Percentiles rank a stretch among this genome's conserved stretches.
Conservation (phyloP, 2,113 vertebrate species). For the Gnathonemus echidnorhynchus region DNA sequence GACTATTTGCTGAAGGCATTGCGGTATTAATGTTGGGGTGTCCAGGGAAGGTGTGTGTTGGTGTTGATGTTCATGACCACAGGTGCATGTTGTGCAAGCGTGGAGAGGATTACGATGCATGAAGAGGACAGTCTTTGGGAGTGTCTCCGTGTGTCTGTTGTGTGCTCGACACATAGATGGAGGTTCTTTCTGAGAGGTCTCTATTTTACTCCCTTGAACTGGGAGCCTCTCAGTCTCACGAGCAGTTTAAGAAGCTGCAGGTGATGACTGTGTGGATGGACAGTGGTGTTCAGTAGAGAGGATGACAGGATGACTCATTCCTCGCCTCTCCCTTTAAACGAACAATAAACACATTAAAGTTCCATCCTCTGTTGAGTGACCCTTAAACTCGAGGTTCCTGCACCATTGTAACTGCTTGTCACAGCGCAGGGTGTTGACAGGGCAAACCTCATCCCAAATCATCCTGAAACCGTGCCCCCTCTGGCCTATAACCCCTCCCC, state of each 20-base stretch:
- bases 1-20: neutral
- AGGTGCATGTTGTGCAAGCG: neutral
- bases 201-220: neutral
- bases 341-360: conserved; percentile 23
- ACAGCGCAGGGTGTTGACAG: conserved; percentile 32
- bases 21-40: neutral
- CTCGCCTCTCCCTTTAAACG: neutral
- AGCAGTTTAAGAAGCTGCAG: neutral
- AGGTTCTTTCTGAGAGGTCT: neutral
- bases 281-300: neutral
- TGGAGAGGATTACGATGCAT: neutral
- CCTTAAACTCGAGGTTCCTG: conserved; percentile 43
- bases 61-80: neutral
- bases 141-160: neutral
- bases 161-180: neutral
- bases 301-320: neutral
- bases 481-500: conserved; percentile 18
- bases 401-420: conserved; percentile 41
- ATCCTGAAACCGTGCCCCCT: conserved; percentile 38
- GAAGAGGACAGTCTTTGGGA: neutral
- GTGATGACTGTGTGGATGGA: neutral
- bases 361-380: conserved; percentile 4
- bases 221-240: neutral
- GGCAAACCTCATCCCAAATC: conserved; percentile 36
- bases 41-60: neutral